Evolutionary conservation across 2,797 vertebrate genomes (phyloP), one percentile per base, ranked within the genome.

Genomic region (Neopelma chrysocephalum): DNA sequence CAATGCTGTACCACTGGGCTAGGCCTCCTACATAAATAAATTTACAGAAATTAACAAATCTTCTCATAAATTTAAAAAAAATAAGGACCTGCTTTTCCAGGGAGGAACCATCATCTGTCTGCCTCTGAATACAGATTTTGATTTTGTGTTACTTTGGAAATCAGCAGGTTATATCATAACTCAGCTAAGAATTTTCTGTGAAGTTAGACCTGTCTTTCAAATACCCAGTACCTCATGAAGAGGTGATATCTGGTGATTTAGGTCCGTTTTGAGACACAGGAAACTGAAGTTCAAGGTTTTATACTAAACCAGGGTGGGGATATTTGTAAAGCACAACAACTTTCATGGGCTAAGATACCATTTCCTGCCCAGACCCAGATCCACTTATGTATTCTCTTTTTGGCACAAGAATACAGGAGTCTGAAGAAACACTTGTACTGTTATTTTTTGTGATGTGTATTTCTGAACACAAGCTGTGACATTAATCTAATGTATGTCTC

Each of bases 381-480:
- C 26, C 34, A 34, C 18, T 81, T 69, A 51, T 11, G 34, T 20
- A 32, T 34, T 90, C 23, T 60, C 8, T 79, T 94, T 69, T 50
- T 82, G 82, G 82, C 62, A 89, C 70, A 57, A 70, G 40, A 90
- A 45, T 16, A 21, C 26, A 76, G 48, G 31, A 94, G 34, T 40
- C 70, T 62, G 66, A 89, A 87, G 73, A 89, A 96, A 91, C 53
- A 45, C 70, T 95, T 68, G 73, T 36, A 90, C 70, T 65, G 77
- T 86, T 95, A 69, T 65, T 79, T 94, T 94, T 93, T 81, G 50
- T 91, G 89, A 96, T 95, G 65, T 40, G 77, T 89, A 94, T 97
- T 95, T 94, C 75, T 68, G 66, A 90, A 50, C 73, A 94, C 78
- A 93, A 94, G 95, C 60, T 94, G 77, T 94, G 96, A 94, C 95